Evolutionary conservation across 2,113 vertebrate species (phyloP), one percentile per base, ranked within the genome.

Genomic region (Hippocampus barbouri): DNA sequence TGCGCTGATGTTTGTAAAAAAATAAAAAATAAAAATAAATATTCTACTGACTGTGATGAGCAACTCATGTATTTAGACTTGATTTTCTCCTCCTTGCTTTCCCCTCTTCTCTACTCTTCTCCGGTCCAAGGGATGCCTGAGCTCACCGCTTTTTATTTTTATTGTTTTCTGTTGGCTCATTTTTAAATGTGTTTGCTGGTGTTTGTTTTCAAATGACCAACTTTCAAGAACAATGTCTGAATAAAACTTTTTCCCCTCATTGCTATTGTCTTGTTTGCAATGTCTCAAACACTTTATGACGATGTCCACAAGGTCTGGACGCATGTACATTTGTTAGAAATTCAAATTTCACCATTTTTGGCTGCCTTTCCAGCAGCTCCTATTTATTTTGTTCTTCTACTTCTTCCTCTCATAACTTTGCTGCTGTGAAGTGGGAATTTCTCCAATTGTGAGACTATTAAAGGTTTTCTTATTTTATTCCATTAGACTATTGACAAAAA

Each of bases 151-250:
- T 47, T 83, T 86, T 75, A 30, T 34, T 79, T 74, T 85, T 34
- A 43, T 57, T 76, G 77, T 68, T 69, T n/a, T n/a, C 69, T 69
- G 59, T 78, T 77, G 49, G 80, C 45, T 75, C 70, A 70, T 85
- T 89, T 88, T 79, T 82, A 59, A 71, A 76, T 84, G 87, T 89
- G 64, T 84, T 74, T 62, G 59, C 16, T 30, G 57, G 88, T 88
- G 74, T 60, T 82, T 86, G 83, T 86, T 89, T 85, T 80, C 67
- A 87, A 83, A 70, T 87, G 73, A 86, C 70, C 74, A 80, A 79
- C 75, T 75, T 25, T 59, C 14, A n/a, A 56, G 47, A 82, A 82
- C 75, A 64, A 73, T 78, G 84, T 76, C 21, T 14, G 79, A 89
- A 88, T 86, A 89, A 89, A 66, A 88, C 20, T 23, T 73, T 64